A percentile compares a stretch with the other conserved stretches of the same genome.
These are phyloP conservation scores for Polia nebulosa DNA, from an alignment of 2,888 invertebrate species.

Conservation along the genomic window DNA sequence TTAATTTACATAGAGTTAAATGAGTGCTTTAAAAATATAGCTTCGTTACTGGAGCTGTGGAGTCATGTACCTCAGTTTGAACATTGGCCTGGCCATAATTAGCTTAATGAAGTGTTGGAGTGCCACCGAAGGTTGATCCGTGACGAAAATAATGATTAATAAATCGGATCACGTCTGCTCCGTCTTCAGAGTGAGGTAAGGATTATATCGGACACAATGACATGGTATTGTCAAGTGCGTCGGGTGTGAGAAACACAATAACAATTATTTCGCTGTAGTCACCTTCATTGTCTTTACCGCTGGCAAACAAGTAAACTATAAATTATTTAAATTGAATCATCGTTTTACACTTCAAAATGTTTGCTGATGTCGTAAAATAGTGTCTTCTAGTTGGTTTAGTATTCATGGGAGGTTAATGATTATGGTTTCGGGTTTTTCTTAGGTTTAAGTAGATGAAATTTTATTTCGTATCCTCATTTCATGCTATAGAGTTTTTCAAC, in stretches of 20 bases:
- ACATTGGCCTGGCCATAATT: slow-evolving; percentile 53
- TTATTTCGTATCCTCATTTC: not conserved
- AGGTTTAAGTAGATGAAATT: not conserved
- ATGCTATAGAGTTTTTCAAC: not conserved
- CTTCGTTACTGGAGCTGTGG: slow-evolving; percentile 39
- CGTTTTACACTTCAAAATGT: slow-evolving; percentile 63
- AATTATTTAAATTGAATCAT: slow-evolving; percentile 68
- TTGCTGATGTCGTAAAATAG: slow-evolving; percentile 48
- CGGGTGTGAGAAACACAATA: slow-evolving; percentile 68
- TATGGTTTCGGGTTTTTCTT: slow-evolving; percentile 11
- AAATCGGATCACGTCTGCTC: slow-evolving; percentile 83
- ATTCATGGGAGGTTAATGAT: slow-evolving; percentile 42
- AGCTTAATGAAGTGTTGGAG: slow-evolving; percentile 57
- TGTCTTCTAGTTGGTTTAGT: slow-evolving; percentile 35
- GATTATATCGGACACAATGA: slow-evolving; percentile 82
- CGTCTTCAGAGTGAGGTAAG: slow-evolving; percentile 82
- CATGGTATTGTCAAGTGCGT: slow-evolving; percentile 75
- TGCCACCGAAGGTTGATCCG: slow-evolving; percentile 71
- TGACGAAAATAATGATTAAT: slow-evolving; percentile 75
- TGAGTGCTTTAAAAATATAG: slow-evolving; percentile 46
- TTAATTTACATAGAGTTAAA: slow-evolving; percentile 48
- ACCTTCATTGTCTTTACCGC: slow-evolving; percentile 65
- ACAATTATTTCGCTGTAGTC: slow-evolving; percentile 68
- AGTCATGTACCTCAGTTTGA: slow-evolving; percentile 44
- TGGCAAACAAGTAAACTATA: slow-evolving; percentile 66